These are phyloP conservation scores for Rhyacichthys aspro DNA, from an alignment of 2,797 vertebrate genomes.

Conservation along the genomic window DNA sequence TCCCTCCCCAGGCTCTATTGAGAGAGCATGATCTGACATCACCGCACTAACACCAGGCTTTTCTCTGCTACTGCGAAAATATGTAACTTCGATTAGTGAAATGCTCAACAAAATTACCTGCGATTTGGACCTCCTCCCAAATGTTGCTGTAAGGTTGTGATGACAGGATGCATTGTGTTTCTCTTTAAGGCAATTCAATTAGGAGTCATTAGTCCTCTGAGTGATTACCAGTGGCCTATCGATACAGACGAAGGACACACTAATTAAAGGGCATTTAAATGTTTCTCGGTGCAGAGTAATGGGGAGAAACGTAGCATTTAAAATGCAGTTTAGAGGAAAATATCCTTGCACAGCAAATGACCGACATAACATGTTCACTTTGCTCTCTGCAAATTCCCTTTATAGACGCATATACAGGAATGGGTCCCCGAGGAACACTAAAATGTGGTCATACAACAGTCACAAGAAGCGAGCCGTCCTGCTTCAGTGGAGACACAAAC, in stretches of 20 bases:
- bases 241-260: slow-evolving; percentile 81
- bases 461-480: slow-evolving; percentile 57
- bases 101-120: slow-evolving; percentile 55
- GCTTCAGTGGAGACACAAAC: slow-evolving; percentile 77
- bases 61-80: slow-evolving; percentile 58
- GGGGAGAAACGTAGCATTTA: slow-evolving; percentile 82
- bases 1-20: slow-evolving; percentile 55
- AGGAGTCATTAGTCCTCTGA: slow-evolving; percentile 83
- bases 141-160: slow-evolving; percentile 69
- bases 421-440: slow-evolving; percentile 80
- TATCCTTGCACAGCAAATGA: slow-evolving; percentile 80
- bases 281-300: slow-evolving; percentile 79
- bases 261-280: slow-evolving; percentile 87
- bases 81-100: slow-evolving; percentile 62
- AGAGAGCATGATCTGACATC: slow-evolving; percentile 68
- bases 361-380: slow-evolving; percentile 80
- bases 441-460: slow-evolving; percentile 76
- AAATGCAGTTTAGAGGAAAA: slow-evolving; percentile 81
- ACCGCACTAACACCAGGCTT: slow-evolving; percentile 35
- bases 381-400: slow-evolving; percentile 81
- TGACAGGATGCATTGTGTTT: slow-evolving; percentile 74
- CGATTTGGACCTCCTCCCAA: slow-evolving; percentile 62
- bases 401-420: slow-evolving; percentile 78
- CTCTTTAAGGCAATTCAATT: slow-evolving; percentile 84
- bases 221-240: slow-evolving; percentile 82